These are phyloP conservation scores for Peromyscus leucopus DNA, from an alignment of 2,113 vertebrate species.

Conservation along the genomic window DNA sequence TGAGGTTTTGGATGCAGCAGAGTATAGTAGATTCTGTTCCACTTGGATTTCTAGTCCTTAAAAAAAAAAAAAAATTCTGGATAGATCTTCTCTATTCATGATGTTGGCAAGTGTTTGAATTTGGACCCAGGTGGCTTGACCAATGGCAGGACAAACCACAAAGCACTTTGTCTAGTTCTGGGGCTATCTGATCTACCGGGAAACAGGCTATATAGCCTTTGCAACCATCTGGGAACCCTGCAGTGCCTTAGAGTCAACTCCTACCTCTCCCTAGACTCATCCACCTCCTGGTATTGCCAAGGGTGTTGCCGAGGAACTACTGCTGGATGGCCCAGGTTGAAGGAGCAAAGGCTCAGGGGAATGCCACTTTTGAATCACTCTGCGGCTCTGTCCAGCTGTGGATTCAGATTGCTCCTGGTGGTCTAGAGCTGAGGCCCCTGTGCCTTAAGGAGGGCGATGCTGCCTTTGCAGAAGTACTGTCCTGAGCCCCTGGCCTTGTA, in stretches of 20 bases:
- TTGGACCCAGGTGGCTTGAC: neutral
- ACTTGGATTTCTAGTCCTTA: neutral
- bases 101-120: neutral
- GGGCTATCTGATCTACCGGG: neutral
- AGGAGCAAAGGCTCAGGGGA: neutral
- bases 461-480: neutral
- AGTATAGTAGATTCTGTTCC: neutral
- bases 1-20: neutral
- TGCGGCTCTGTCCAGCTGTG: neutral
- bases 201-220: neutral
- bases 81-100: neutral
- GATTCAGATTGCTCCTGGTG: neutral
- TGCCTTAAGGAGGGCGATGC: neutral
- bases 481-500: neutral
- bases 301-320: neutral
- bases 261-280: neutral
- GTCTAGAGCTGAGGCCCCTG: neutral
- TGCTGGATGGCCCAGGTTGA: neutral
- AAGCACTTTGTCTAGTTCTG: neutral
- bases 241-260: conserved; percentile 57
- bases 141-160: neutral
- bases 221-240: neutral
- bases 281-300: neutral
- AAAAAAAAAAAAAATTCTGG: too few species aligned
- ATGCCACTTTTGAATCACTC: neutral